These are phyloP conservation scores for Mimumesa dahlbomi DNA, from an alignment of 2,888 invertebrate species.

Conservation along the genomic window DNA sequence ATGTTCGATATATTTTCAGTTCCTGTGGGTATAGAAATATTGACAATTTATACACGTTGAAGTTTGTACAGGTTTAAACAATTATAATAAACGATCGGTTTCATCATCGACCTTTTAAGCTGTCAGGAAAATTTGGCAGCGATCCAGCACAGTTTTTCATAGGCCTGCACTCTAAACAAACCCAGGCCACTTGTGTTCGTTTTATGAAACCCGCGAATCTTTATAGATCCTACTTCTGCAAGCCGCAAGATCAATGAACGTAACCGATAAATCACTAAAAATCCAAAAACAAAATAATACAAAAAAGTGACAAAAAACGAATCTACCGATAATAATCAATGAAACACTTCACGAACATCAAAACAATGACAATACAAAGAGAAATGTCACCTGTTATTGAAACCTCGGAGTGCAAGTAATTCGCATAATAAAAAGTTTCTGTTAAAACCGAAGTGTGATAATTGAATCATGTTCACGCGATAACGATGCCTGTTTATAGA, in stretches of 20 bases:
- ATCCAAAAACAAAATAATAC: background rate
- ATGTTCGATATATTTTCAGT: background rate
- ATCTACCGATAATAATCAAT: background rate
- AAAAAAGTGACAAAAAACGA: background rate
- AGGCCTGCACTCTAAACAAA: constrained; percentile 28
- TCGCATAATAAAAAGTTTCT: too few relatives aligned
- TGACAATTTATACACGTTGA: background rate
- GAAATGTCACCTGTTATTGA: background rate
- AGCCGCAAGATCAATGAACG: background rate
- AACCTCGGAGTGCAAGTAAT: too few relatives aligned
- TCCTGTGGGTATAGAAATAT: background rate
- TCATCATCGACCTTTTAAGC: constrained; percentile 22
- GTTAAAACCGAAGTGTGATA: too few relatives aligned
- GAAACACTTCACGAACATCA: background rate
- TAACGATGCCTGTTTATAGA: too few relatives aligned
- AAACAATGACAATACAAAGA: background rate
- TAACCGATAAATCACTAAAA: background rate
- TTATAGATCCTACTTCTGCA: background rate
- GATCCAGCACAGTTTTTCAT: constrained; percentile 31
- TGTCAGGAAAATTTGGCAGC: constrained; percentile 23
- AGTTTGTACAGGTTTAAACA: background rate
- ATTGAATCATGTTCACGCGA: too few relatives aligned
- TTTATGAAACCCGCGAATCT: constrained; percentile 4
- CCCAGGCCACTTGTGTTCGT: background rate
- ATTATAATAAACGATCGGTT: constrained; percentile 15